phyloP scores from a whole-genome alignment of 1,140 invertebrate genomes.

The Agraylea sexmaculata region DNA sequence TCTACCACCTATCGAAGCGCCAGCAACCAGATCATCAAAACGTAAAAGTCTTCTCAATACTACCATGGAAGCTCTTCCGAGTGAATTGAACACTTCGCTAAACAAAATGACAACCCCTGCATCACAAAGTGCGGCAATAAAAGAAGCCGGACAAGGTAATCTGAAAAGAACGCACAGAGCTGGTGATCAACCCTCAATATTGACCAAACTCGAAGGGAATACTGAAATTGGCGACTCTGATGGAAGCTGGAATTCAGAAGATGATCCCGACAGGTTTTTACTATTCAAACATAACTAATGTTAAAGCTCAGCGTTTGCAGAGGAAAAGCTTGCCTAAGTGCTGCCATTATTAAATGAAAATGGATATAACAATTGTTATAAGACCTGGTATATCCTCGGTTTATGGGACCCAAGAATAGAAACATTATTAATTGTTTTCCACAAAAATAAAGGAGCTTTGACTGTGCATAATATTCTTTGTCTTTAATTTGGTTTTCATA shows the following conservation, averaged over 20 bases:
- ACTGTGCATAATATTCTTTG: background rate
- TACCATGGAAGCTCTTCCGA: background rate
- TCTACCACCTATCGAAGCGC: constrained; percentile 65
- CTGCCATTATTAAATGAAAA: background rate
- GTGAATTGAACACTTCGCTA: constrained; percentile 6
- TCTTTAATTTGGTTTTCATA: background rate
- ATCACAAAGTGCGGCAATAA: background rate
- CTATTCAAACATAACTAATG: background rate
- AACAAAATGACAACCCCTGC: constrained; percentile 14
- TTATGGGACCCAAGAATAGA: no score
- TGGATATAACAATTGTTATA: no score
- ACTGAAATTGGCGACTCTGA: constrained; percentile 51
- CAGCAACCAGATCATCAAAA: constrained; percentile 45
- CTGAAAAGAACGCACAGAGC: constrained; percentile 4
- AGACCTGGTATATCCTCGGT: no score
- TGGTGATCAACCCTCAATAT: no score
- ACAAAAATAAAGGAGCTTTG: background rate
- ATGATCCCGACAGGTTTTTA: constrained; percentile 72
- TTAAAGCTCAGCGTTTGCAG: background rate
- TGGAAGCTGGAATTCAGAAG: constrained; percentile 65
- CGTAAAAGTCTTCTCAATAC: constrained; percentile 24
- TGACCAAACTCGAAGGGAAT: constrained; percentile 25
- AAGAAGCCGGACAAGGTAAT: background rate
- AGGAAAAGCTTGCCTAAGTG: background rate
- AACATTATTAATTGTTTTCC: background rate